phyloP scores from a whole-genome alignment of 2,888 invertebrate genomes.

The Cartodere bifasciata region DNA sequence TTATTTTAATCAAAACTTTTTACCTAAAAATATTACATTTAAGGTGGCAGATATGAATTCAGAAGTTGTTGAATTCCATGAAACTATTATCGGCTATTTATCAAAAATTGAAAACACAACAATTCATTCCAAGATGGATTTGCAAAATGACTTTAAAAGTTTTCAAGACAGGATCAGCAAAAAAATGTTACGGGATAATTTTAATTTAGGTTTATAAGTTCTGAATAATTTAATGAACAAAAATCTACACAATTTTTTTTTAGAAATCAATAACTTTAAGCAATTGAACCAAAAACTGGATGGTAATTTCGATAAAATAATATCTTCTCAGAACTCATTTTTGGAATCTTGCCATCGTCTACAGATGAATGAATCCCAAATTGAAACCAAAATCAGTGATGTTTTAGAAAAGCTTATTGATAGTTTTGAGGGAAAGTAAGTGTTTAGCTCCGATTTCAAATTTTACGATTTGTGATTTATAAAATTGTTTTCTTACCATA shows the following conservation, averaged over 20 bases:
- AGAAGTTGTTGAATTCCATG: constrained; percentile 43
- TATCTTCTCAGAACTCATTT: constrained; percentile 49
- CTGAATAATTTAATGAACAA: no score
- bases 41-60: constrained; percentile 52
- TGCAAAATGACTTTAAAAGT: constrained; percentile 25
- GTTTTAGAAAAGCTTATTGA: constrained; percentile 50
- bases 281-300: constrained; percentile 30
- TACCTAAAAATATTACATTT: no score
- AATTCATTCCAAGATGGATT: constrained; percentile 24
- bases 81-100: constrained; percentile 17
- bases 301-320: constrained; percentile 43
- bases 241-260: constrained; percentile 11
- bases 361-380: constrained; percentile 49
- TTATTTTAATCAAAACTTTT: no score
- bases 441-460: constrained; percentile 2
- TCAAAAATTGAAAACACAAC: constrained; percentile 17
- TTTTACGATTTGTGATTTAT: no score
- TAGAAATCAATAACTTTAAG: constrained; percentile 19
- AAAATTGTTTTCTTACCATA: no score
- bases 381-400: constrained; percentile 46
- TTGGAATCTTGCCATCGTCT: constrained; percentile 52
- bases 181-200: no score
- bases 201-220: no score
- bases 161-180: no score
- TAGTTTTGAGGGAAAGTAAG: constrained; percentile 49